A percentile compares a stretch with the other conserved stretches of the same genome.
phyloP scores from a whole-genome alignment of 2,888 invertebrate species.

The Polietes domitor region DNA sequence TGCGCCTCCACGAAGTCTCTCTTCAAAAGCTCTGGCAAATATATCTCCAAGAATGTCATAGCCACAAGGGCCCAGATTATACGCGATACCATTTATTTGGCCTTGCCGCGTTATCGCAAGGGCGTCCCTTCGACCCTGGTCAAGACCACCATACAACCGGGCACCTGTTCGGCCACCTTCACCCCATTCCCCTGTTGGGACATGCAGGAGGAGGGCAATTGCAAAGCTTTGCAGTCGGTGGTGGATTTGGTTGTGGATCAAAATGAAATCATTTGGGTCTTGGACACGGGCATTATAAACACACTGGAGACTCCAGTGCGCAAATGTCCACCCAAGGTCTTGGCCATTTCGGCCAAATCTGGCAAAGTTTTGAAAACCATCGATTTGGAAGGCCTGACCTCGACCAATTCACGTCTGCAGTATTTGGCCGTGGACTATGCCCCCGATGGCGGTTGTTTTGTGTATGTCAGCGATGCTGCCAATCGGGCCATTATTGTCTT shows the following conservation, averaged over 20 bases:
- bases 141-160: slow-evolving; percentile 81
- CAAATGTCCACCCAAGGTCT: slow-evolving; percentile 86
- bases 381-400: slow-evolving; percentile 83
- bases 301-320: slow-evolving; percentile 85
- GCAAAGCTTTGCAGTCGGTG: slow-evolving; percentile 85
- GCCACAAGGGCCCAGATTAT: slow-evolving; percentile 84
- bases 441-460: slow-evolving; percentile 83
- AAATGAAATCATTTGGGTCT: slow-evolving; percentile 87
- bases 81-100: slow-evolving; percentile 82
- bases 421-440: slow-evolving; percentile 87
- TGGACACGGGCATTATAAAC: slow-evolving; percentile 87
- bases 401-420: slow-evolving; percentile 85
- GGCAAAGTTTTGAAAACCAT: slow-evolving; percentile 85
- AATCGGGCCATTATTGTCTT: slow-evolving; percentile 86
- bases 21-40: slow-evolving; percentile 83
- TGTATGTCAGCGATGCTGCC: slow-evolving; percentile 86
- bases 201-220: slow-evolving; percentile 85
- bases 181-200: slow-evolving; percentile 85
- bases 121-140: slow-evolving; percentile 87
- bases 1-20: slow-evolving; percentile 82
- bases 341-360: slow-evolving; percentile 84
- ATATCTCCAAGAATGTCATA: slow-evolving; percentile 83
- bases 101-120: slow-evolving; percentile 83
- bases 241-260: slow-evolving; percentile 85
- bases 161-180: slow-evolving; percentile 81